Evolutionary conservation across 2,888 invertebrate genomes (phyloP).

Genomic region (Pandemis cinnamomeana): DNA sequence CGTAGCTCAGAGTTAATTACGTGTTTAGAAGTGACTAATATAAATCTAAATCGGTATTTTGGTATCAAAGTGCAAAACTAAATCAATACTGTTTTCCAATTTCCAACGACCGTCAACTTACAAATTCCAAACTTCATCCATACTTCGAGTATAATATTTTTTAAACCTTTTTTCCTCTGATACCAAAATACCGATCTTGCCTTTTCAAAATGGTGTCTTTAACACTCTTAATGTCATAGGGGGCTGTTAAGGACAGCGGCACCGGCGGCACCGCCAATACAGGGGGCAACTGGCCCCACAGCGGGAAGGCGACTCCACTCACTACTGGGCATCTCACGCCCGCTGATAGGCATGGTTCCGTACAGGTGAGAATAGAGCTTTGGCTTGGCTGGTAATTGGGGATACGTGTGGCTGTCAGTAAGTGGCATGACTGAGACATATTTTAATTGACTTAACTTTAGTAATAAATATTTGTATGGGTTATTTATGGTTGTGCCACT

Average conservation of each 20-base stretch:
- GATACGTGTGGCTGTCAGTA: background rate
- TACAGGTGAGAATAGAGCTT: slow-evolving; percentile 87
- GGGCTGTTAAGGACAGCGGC: slow-evolving; percentile 75
- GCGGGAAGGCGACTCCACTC: slow-evolving; percentile 92
- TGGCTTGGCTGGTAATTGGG: background rate
- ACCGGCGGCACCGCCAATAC: slow-evolving; percentile 87
- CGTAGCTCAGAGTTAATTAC: slow-evolving; percentile 1
- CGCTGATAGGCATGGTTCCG: slow-evolving; percentile 98
- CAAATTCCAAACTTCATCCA: background rate
- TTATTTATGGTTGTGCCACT: background rate
- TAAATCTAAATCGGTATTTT: background rate
- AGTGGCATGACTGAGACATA: background rate
- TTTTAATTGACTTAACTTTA: background rate
- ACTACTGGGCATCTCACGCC: slow-evolving; percentile 94
- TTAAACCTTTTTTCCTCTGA: background rate
- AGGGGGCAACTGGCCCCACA: slow-evolving; percentile 92
- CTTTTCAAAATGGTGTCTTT: background rate
- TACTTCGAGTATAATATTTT: too few relatives aligned
- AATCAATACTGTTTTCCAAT: too few relatives aligned
- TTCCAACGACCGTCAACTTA: background rate
- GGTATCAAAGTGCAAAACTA: background rate
- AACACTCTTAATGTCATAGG: slow-evolving; percentile 52
- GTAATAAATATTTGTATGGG: too few relatives aligned
- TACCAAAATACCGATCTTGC: slow-evolving; percentile 4
- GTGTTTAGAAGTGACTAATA: slow-evolving; percentile 4